These are phyloP conservation scores for Centropus unirufus DNA, from an alignment of 2,113 vertebrate genomes.

Conservation along the genomic window DNA sequence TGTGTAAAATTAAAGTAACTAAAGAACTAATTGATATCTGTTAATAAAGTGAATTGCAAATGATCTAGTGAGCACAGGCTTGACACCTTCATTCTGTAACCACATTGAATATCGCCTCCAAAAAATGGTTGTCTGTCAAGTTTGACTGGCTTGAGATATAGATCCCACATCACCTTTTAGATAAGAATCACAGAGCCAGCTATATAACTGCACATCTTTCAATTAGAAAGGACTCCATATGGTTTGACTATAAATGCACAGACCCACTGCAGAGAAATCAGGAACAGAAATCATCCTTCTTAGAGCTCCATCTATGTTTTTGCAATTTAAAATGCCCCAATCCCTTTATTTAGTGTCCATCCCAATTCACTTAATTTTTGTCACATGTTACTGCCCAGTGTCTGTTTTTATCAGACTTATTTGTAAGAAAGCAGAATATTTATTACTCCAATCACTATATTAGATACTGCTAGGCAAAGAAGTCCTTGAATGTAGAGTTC, in stretches of 20 bases:
- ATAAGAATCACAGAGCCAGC: not conserved
- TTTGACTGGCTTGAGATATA: not conserved
- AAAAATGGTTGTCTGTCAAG: not conserved
- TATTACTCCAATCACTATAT: constrained; percentile 14
- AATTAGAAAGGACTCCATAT: not conserved
- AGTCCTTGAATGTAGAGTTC: constrained; percentile 20
- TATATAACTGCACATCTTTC: not conserved
- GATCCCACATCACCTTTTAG: not conserved
- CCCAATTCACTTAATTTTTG: not conserved
- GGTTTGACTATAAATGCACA: not conserved
- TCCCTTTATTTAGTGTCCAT: not conserved
- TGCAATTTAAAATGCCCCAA: not conserved
- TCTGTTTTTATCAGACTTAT: not conserved
- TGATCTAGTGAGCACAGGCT: not conserved
- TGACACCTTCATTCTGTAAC: not conserved
- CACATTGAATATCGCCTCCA: not conserved
- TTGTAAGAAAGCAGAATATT: not conserved
- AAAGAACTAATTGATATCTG: not conserved
- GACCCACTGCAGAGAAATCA: not conserved
- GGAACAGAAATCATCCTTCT: not conserved
- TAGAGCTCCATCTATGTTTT: not conserved
- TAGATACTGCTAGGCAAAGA: not conserved
- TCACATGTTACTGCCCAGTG: not conserved
- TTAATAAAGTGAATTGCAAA: not conserved
- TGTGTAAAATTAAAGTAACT: not conserved